These are phyloP conservation scores for Odocoileus hemionus DNA, from an alignment of 2,113 vertebrate genomes.

Conservation along the genomic window DNA sequence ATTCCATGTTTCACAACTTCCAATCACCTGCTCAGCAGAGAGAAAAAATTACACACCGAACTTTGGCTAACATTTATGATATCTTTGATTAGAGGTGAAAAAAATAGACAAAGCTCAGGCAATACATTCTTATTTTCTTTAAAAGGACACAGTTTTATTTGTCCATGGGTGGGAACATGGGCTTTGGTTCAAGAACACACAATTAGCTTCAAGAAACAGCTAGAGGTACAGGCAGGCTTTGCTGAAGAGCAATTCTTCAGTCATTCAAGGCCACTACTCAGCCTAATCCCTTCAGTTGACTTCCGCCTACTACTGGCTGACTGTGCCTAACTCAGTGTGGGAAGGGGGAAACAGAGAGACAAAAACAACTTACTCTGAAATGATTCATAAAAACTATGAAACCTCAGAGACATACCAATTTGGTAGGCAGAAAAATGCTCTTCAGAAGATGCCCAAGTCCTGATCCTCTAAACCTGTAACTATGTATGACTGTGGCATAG, in stretches of 20 bases:
- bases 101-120: not conserved
- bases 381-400: not conserved
- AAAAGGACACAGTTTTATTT: not conserved
- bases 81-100: not conserved
- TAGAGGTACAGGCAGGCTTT: not conserved
- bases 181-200: not conserved
- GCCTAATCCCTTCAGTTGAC: not conserved
- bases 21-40: constrained; percentile 35
- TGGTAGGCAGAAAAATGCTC: not conserved
- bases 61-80: constrained; percentile 23
- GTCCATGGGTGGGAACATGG: not conserved
- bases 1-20: constrained; percentile 36
- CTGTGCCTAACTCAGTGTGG: not conserved
- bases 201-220: not conserved
- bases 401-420: not conserved
- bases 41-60: not conserved
- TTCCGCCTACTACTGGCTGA: not conserved
- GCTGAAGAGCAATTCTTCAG: not conserved
- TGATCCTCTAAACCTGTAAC: not conserved
- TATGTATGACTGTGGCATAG: not conserved
- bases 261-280: not conserved
- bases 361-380: not conserved
- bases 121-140: not conserved
- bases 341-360: not conserved
- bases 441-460: not conserved